Conservation (phyloP, 2,113 vertebrate species). For the Cyprinodon tularosa region DNA sequence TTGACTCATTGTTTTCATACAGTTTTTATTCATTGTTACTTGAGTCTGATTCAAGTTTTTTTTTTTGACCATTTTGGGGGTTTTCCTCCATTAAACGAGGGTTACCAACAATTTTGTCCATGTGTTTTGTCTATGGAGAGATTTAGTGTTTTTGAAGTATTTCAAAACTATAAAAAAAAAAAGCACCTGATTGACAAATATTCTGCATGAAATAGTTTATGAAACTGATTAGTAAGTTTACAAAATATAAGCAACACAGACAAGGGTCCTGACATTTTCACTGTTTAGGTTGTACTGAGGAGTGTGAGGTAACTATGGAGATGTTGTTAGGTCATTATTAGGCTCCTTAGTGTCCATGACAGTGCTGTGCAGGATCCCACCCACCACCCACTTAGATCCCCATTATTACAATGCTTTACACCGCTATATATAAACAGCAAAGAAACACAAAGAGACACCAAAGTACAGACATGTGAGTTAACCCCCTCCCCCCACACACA, state of each 20-base stretch:
- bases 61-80: too few relatives aligned
- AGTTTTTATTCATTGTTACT: too few relatives aligned
- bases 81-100: too few relatives aligned
- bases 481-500: slow-evolving; percentile 33
- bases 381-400: slow-evolving; percentile 50
- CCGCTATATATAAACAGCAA: slow-evolving; percentile 60
- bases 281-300: slow-evolving; percentile 10
- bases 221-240: not conserved
- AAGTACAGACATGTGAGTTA: not conserved
- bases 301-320: slow-evolving; percentile 59
- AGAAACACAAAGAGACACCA: slow-evolving; percentile 9
- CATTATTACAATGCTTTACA: slow-evolving; percentile 56
- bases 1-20: too few relatives aligned
- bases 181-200: not conserved
- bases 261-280: slow-evolving; percentile 12
- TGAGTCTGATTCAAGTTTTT: too few relatives aligned
- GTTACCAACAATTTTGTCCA: too few relatives aligned
- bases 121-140: too few relatives aligned
- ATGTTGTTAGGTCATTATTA: slow-evolving; percentile 62
- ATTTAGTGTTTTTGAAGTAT: not conserved
- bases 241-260: slow-evolving; percentile 22
- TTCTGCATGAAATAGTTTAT: slow-evolving; percentile 8
- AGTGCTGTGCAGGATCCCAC: slow-evolving; percentile 48
- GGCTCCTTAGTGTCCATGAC: slow-evolving; percentile 55
- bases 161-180: not conserved